Evolutionary conservation across 2,888 invertebrate genomes (phyloP), one percentile per base, ranked within the genome.

Genomic region (Leistus spinibarbis): DNA sequence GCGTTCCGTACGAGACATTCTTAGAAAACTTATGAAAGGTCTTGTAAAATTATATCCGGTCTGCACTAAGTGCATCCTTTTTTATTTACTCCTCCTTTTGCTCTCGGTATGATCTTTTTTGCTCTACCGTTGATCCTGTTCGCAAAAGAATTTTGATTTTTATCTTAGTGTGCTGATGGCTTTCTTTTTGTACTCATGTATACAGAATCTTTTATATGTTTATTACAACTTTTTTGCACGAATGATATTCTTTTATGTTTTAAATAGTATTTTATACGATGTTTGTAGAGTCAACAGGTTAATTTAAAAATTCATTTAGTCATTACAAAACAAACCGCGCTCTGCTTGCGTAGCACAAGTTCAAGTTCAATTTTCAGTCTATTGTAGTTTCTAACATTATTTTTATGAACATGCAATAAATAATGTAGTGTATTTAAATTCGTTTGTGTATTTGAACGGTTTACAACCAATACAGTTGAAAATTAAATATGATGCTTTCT

Each of bases 11-110:
- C 19, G 40, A 60, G 69, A 70, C 69, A 70, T 70, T 70, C 69
- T 60, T 69, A 19, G 69, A 69, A 57, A 69, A 69, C 60, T 69
- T 69, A 69, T 69, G 69, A 69, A 69, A 69, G 53, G 40, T 62
- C 62, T 67, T 70, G 62, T 69, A 53, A 54, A 68, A 67, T 56
- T 67, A 56, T 56, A 56, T 69, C 69, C 69, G 57, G 69, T 60
- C 56, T 67, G 54, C 40, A 10, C 17, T 67, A 67, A 67, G 67
- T 67, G 67, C 54, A 40, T 40, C 40, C 13, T 40, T 40, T 40
- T 13, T 40, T 40, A 7, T 40, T 40, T 40, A 7, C 1, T 40
- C 40, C 13, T 40, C 24, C 13, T 40, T 40, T 40, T 40, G 40
- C 40, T 40, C n/a, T n/a, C n/a, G n/a, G 40, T 40, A 5, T 40